phyloP scores from a whole-genome alignment of 2,113 vertebrate species.

The Myanophis thanlyinensis region DNA sequence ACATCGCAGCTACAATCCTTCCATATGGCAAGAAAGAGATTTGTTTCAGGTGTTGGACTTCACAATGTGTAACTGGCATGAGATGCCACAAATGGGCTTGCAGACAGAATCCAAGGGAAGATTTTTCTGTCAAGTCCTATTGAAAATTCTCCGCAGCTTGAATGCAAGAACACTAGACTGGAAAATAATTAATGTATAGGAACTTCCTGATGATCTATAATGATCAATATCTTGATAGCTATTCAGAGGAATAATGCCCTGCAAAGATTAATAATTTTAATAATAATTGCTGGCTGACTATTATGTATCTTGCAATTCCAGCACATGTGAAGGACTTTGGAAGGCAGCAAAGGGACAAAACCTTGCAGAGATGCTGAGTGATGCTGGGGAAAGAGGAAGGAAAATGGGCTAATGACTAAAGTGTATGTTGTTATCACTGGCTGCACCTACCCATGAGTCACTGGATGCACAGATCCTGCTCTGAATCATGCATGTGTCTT shows the following conservation, averaged over 20 bases:
- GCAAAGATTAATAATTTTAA: neutral
- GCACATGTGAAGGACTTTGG: neutral
- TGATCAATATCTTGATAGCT: neutral
- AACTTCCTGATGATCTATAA: neutral
- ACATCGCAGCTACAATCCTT: neutral
- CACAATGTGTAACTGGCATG: neutral
- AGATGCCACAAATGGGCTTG: neutral
- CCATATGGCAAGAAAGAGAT: neutral
- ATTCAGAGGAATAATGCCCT: neutral
- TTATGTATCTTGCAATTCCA: neutral
- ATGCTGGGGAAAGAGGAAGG: neutral
- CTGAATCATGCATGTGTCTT: neutral
- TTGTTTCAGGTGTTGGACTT: neutral
- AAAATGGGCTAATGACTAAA: neutral
- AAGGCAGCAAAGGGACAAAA: neutral
- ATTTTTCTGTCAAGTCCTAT: neutral
- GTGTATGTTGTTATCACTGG: neutral
- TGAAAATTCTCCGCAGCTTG: neutral
- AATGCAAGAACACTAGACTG: neutral
- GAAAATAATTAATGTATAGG: neutral
- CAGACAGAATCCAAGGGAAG: neutral
- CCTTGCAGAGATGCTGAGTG: neutral
- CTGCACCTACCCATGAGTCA: neutral
- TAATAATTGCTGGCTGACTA: neutral
- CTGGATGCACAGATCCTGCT: neutral